Base-by-base conservation (phyloP, 2,113 vertebrate species). In the Hystrix cristata region DNA sequence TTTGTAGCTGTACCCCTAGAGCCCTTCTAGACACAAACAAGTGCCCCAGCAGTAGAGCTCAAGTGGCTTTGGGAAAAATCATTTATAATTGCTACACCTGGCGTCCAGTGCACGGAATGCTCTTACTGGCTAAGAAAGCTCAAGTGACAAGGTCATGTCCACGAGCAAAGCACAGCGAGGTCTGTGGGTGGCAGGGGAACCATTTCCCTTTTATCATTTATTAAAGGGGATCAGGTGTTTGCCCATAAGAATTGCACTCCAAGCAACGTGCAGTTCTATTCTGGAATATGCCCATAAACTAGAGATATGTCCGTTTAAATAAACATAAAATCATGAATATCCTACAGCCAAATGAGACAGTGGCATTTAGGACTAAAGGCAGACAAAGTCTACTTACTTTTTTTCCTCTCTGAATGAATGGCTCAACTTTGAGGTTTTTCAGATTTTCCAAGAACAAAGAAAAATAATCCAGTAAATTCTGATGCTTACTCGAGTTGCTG, bases 211-310 rank as follows among this genome's bases (percentile, higher is more conserved):
- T 98, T 98, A 97, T 98, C 97, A 96, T 97, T 98, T 98, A 98
- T 98, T 98, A 98, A 98, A 98, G 96, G 98, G 98, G 98, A 99
- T 99, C 98, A 99, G 99, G 98, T 99, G 99, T 98, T 99, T 99
- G 98, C 98, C 98, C 98, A 98, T 97, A 97, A 98, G 98, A 98
- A 97, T 91, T 97, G 65, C 83, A 97, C 98, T 98, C 92, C 76
- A 88, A 98, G 98, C 98, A 97, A 98, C 93, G 81, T 46, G 97
- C 95, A 43, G 94, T 95, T 98, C 94, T 86, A 59, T 72, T 94
- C 97, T 96, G 89, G 97, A 98, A 98, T 98, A 98, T 98, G 98
- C 98, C 98, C 98, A 97, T 97, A 98, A 98, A 98, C 98, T 97
- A 98, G 97, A 98, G 97, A 98, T 97, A 94, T 98, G 99, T 99